Conservation (phyloP, 2,113 vertebrate species). For the Gopherus flavomarginatus region DNA sequence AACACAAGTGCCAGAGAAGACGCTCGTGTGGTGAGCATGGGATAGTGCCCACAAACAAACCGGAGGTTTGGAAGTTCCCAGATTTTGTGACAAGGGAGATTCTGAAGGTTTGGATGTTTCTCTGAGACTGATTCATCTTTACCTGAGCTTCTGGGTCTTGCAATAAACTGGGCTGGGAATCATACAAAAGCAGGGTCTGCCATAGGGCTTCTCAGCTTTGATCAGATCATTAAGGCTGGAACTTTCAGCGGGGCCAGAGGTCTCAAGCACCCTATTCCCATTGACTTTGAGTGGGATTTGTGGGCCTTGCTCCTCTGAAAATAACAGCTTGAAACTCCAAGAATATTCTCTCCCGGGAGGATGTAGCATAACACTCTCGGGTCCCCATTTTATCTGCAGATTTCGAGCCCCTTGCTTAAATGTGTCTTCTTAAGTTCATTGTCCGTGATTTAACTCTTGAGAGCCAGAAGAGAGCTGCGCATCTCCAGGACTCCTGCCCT, state of each 20-base stretch:
- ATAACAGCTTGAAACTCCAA: background rate
- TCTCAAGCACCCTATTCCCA: background rate
- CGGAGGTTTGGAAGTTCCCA: background rate
- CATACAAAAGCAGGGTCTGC: background rate
- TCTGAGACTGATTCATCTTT: background rate
- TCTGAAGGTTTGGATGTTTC: background rate
- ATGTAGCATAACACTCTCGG: background rate
- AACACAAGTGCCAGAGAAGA: background rate
- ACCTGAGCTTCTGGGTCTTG: background rate
- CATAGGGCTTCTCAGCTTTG: background rate
- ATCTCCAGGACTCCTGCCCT: background rate
- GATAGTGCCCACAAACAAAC: background rate
- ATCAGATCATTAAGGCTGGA: background rate
- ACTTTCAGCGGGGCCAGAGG: background rate
- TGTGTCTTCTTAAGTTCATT: background rate
- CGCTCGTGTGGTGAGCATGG: background rate
- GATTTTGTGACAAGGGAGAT: background rate
- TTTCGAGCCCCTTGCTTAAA: no score
- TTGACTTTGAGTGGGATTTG: background rate
- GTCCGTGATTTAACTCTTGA: background rate
- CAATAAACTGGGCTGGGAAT: background rate
- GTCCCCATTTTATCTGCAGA: background rate
- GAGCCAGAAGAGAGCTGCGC: background rate
- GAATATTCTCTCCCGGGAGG: background rate
- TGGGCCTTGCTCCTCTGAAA: background rate